These are phyloP conservation scores for Potorous gilbertii DNA, from an alignment of 2,797 vertebrate species.

Conservation along the genomic window DNA sequence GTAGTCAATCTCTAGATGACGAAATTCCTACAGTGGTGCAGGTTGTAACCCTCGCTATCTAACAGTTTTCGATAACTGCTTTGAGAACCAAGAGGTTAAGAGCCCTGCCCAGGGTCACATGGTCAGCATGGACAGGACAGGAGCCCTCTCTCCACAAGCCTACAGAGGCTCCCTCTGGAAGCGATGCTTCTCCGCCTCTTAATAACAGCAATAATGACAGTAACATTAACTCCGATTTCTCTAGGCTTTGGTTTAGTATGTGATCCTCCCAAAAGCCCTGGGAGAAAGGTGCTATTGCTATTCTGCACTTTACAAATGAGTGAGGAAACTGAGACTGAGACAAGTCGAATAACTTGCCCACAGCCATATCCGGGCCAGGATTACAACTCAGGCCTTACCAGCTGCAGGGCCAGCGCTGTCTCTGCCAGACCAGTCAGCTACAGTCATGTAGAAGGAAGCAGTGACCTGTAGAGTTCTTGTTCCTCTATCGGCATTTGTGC, in stretches of 20 bases:
- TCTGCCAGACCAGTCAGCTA: too few species aligned
- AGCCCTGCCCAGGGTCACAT: slow-evolving; percentile 22
- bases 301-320: too few species aligned
- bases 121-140: neutral
- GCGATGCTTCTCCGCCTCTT: neutral
- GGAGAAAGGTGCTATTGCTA: too few species aligned
- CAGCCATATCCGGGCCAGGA: too few species aligned
- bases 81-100: slow-evolving; percentile 1
- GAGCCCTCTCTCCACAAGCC: too few species aligned
- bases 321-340: too few species aligned
- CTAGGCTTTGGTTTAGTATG: neutral
- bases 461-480: too few species aligned
- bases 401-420: too few species aligned
- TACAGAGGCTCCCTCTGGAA: neutral
- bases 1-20: neutral
- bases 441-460: too few species aligned
- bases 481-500: too few species aligned
- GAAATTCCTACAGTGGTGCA: neutral
- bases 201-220: neutral
- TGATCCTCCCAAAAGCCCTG: slow-evolving; percentile 19
- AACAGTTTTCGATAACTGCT: neutral
- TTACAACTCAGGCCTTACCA: too few species aligned
- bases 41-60: slow-evolving; percentile 34
- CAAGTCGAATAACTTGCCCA: neutral
- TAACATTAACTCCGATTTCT: too few species aligned